phyloP scores from a whole-genome alignment of 2,888 invertebrate genomes.

The Ormyrus nitidulus region DNA sequence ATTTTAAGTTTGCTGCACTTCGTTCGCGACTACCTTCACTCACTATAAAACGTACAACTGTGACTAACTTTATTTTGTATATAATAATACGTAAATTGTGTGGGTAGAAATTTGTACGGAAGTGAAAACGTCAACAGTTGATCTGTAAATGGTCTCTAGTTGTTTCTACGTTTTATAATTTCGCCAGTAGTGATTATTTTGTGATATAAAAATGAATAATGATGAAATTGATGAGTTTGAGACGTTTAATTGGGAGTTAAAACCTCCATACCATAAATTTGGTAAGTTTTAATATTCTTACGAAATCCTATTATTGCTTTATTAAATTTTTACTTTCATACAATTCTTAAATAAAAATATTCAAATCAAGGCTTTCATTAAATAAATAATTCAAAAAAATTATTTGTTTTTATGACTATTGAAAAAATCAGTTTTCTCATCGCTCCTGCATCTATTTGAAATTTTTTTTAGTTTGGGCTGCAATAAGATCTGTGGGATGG shows the following conservation, averaged over 20 bases:
- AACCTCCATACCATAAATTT: conserved; percentile 33
- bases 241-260: conserved; percentile 33
- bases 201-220: conserved; percentile 10
- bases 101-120: conserved; percentile 6
- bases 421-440: background rate
- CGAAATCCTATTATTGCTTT: no score
- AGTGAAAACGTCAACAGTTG: conserved; percentile 23
- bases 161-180: no score
- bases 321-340: no score
- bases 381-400: background rate
- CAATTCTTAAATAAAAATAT: no score
- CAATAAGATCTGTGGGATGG: conserved; percentile 72
- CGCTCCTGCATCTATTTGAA: background rate
- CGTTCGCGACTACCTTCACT: no score
- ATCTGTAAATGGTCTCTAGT: background rate
- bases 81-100: background rate
- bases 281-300: background rate
- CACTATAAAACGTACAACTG: background rate
- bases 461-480: conserved; percentile 62
- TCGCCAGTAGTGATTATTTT: background rate
- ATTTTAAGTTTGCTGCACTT: no score
- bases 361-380: no score
- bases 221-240: conserved; percentile 11
- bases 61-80: conserved; percentile 1
- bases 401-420: background rate